Percentiles rank a stretch among this genome's conserved stretches.
These are phyloP conservation scores for Cryptoleucopteryx plumbea DNA, from an alignment of 2,113 vertebrate species.

Conservation along the genomic window DNA sequence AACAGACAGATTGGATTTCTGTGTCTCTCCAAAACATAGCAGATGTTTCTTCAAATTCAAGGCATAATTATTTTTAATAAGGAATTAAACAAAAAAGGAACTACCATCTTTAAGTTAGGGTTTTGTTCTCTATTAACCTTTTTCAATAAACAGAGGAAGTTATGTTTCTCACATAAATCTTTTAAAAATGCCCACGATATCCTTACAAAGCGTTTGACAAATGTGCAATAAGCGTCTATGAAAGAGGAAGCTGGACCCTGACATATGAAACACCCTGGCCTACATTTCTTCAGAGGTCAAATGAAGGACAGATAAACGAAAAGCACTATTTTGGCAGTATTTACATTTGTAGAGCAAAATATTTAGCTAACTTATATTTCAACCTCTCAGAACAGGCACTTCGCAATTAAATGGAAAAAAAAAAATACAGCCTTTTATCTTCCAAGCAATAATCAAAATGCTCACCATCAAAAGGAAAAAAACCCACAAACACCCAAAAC, in stretches of 20 bases:
- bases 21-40: neutral
- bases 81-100: neutral
- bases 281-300: neutral
- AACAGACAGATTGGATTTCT: constrained; percentile 12
- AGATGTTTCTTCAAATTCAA: constrained; percentile 30
- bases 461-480: neutral
- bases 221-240: fast-evolving
- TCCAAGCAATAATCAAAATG: neutral
- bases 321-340: neutral
- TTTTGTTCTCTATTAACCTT: neutral
- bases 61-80: constrained; percentile 27
- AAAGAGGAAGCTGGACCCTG: neutral
- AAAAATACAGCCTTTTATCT: neutral
- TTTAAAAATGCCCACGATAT: neutral
- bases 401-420: neutral
- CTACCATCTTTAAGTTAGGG: neutral
- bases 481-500: neutral
- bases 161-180: neutral
- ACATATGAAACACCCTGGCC: neutral
- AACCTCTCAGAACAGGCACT: neutral
- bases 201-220: neutral
- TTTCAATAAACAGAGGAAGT: neutral
- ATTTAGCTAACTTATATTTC: neutral
- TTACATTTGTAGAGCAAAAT: neutral
- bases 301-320: neutral